Evolutionary conservation across 2,888 invertebrate genomes (phyloP).

Genomic region (Seira musarum): DNA sequence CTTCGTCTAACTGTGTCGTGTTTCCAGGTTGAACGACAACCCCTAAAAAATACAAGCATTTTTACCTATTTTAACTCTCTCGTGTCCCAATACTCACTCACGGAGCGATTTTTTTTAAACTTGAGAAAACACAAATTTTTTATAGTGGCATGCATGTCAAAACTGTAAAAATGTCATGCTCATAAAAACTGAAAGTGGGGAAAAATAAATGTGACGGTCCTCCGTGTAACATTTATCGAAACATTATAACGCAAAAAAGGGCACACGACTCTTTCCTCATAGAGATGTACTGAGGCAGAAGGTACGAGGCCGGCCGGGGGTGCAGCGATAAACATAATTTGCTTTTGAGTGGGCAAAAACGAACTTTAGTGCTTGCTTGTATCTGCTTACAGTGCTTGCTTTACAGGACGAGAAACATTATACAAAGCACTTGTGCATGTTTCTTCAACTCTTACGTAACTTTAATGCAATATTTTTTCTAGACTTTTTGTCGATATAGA

Average conservation of each 20-base stretch:
- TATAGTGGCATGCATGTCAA: slow-evolving; percentile 27
- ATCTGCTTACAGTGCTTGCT: too few relatives aligned
- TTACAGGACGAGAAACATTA: too few relatives aligned
- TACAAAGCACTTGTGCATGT: too few relatives aligned
- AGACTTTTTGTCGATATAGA: too few relatives aligned
- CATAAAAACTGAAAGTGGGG: slow-evolving; percentile 25
- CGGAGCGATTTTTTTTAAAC: background rate
- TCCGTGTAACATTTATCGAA: slow-evolving; percentile 35
- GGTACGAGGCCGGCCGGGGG: too few relatives aligned
- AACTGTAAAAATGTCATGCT: background rate
- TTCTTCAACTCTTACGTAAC: too few relatives aligned
- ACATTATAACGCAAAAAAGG: slow-evolving; percentile 27
- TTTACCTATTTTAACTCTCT: background rate
- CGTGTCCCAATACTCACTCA: background rate
- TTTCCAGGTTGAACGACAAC: slow-evolving; percentile 42
- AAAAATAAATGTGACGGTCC: slow-evolving; percentile 16
- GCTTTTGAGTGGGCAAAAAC: too few relatives aligned
- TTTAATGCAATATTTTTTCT: too few relatives aligned
- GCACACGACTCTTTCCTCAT: background rate
- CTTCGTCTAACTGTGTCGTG: slow-evolving; percentile 32
- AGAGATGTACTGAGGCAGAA: background rate
- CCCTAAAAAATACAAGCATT: background rate
- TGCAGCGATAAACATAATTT: too few relatives aligned
- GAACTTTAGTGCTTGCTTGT: too few relatives aligned
- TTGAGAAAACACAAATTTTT: slow-evolving; percentile 3